Percentiles rank a stretch among this genome's conserved stretches.
These are phyloP conservation scores for Thamnophis elegans DNA, from an alignment of 2,797 vertebrate genomes.

Conservation along the genomic window DNA sequence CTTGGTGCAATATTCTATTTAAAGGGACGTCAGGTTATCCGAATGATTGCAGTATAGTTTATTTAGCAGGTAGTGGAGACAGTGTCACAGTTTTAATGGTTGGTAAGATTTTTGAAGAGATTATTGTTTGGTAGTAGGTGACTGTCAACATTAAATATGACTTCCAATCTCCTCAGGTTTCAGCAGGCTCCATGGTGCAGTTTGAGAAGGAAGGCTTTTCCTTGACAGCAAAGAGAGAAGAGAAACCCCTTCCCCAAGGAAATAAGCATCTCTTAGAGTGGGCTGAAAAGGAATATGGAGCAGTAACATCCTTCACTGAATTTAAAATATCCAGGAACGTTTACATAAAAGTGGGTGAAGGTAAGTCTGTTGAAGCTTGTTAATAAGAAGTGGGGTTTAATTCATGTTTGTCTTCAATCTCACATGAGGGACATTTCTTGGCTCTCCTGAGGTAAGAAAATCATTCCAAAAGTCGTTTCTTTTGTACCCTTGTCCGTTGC, in stretches of 20 bases:
- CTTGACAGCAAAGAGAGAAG: conserved; percentile 73
- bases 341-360: conserved; percentile 98
- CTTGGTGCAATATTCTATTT: conserved; percentile 10
- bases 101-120: neutral
- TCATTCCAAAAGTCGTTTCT: neutral
- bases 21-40: conserved; percentile 16
- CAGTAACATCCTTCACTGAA: conserved; percentile 97
- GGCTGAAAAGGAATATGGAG: conserved; percentile 86
- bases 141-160: conserved; percentile 36
- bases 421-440: neutral
- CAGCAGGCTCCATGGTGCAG: conserved; percentile 80
- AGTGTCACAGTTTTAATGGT: neutral
- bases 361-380: conserved; percentile 66
- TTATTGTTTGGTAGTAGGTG: neutral
- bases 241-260: conserved; percentile 80
- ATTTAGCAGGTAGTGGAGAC: conserved; percentile 8
- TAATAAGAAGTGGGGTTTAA: neutral
- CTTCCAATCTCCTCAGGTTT: conserved; percentile 78
- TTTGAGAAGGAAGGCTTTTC: conserved; percentile 85
- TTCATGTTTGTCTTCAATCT: neutral
- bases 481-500: neutral
- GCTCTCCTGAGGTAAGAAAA: neutral
- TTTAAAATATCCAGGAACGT: conserved; percentile 89
- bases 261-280: conserved; percentile 89
- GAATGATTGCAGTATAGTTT: neutral